A percentile compares a stretch with the other conserved stretches of the same genome.
These are phyloP conservation scores for Dolichallabes microphthalmus DNA, from an alignment of 2,113 vertebrate genomes.

Conservation along the genomic window DNA sequence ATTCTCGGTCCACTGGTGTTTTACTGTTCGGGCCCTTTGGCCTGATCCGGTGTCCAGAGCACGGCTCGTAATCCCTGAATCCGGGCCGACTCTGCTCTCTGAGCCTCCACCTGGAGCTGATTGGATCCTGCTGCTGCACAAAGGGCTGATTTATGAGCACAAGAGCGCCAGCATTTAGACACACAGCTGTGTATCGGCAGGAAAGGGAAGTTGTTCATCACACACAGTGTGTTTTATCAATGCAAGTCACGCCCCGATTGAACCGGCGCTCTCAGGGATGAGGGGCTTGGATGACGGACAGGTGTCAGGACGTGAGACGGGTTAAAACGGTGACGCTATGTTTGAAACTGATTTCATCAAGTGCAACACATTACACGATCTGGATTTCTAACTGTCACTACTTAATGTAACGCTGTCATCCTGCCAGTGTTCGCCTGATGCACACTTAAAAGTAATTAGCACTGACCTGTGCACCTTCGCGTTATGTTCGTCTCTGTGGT, in stretches of 20 bases:
- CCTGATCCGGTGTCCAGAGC: conserved; percentile 85
- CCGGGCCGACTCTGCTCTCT: conserved; percentile 63
- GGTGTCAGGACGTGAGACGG: conserved; percentile 70
- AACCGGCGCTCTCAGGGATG: conserved; percentile 71
- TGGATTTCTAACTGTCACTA: background rate
- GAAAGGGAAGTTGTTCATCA: conserved; percentile 99
- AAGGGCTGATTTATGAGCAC: conserved; percentile 91
- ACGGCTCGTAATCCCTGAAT: conserved; percentile 83
- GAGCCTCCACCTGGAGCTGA: conserved; percentile 95
- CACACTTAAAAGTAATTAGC: conserved; percentile 7
- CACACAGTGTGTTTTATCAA: conserved; percentile 86
- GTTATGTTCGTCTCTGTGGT: background rate
- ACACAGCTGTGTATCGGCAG: conserved; percentile 91
- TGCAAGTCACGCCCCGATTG: conserved; percentile 72
- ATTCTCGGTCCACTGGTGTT: conserved; percentile 24
- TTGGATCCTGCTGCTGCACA: conserved; percentile 94
- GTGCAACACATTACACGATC: background rate
- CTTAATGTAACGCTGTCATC: background rate
- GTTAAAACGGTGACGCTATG: background rate
- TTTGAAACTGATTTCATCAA: background rate
- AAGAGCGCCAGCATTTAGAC: conserved; percentile 78
- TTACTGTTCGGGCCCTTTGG: conserved; percentile 47
- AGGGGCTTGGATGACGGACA: conserved; percentile 81
- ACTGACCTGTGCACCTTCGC: background rate
- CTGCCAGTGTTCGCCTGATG: background rate